Base-by-base conservation (phyloP, 2,888 invertebrate species). In the Agrotis clavis region DNA sequence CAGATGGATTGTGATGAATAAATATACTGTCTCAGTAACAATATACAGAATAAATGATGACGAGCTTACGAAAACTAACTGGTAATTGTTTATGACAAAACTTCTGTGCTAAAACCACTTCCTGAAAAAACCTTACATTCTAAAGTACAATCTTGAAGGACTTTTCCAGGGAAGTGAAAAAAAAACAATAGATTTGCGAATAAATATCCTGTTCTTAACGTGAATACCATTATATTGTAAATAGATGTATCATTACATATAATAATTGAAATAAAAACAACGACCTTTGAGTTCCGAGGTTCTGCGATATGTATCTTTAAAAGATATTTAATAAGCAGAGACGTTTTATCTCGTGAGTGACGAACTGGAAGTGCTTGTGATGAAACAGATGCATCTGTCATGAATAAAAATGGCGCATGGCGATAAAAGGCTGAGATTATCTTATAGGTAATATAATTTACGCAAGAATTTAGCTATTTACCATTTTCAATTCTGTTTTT, bases 131-230 rank as follows among this genome's bases (percentile, higher is more conserved):
- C 25, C 30, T 35, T 9, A 50, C 18, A 30, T 54, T 11, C n/a
- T 48, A 63, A 65, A 75, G 60, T 5, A 63, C 45, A 51, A 48
- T 18, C 0, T 19, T 11, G 70, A 70, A 77, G 63, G 71, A 41
- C 30, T 54, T 77, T 76, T 67, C 19, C 77, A 78, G 78, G 78
- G 81, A 78, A 78, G 78, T 81, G 11, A 19, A 54, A 53, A 66
- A 78, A 53, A 63, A 63, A 78, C 82, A 78, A 81, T 78, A 56
- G 82, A 41, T 68, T 47, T 3, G 30, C 61, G 13, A 63, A 76
- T 54, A 60, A 6, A 25, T 63, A 73, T 73, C 60, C 45, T 60
- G 72, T 54, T 48, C 6, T 61, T 64, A 50, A 51, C 14, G 64
- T 59, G 64, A 63, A 60, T 76, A 51, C 54, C 63, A 25, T 66